Evolutionary conservation across 2,113 vertebrate species (phyloP).

Genomic region (Platycercus adscitus): DNA sequence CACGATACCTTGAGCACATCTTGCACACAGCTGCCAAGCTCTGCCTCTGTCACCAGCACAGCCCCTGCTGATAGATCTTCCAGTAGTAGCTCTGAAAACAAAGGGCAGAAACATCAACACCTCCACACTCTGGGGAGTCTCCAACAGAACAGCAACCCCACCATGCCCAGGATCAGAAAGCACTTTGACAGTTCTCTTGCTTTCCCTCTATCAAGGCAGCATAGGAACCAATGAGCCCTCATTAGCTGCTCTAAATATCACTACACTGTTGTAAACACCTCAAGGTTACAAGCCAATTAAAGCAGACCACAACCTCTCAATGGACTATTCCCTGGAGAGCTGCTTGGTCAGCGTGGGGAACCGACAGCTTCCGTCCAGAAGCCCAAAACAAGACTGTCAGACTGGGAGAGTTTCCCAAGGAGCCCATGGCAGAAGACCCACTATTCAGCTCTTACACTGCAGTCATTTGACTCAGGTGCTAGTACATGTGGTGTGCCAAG

Average conservation of each 20-base stretch:
- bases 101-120: not conserved
- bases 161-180: not conserved
- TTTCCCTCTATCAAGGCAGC: not conserved
- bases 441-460: not conserved
- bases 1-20: conserved; percentile 86
- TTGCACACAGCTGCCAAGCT: conserved; percentile 83
- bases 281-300: not conserved
- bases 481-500: fast-evolving
- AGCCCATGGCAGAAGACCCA: not conserved
- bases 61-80: conserved; percentile 39
- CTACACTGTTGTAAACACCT: not conserved
- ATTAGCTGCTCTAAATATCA: not conserved
- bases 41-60: conserved; percentile 81
- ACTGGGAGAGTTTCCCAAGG: not conserved
- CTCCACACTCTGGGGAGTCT: fast-evolving
- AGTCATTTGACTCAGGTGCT: not conserved
- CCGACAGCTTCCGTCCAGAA: fast-evolving
- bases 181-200: not conserved
- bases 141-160: not conserved
- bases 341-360: not conserved
- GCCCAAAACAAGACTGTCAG: not conserved
- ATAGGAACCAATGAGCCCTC: not conserved
- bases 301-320: not conserved
- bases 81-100: conserved; percentile 52
- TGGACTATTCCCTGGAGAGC: not conserved